Base-by-base conservation (phyloP, 1,140 invertebrate species). In the Himalopsyche phryganea region DNA sequence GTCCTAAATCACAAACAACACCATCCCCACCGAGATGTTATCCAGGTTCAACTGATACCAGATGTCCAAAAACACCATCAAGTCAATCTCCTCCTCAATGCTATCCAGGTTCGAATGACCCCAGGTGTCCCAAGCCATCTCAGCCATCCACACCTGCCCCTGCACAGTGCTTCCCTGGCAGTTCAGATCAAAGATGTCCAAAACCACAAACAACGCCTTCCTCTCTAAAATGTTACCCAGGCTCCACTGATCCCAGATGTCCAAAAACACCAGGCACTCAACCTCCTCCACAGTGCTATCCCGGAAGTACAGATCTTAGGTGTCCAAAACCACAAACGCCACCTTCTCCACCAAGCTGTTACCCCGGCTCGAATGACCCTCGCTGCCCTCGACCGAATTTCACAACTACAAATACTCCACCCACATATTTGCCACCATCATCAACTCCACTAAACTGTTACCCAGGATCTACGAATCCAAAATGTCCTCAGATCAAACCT, bases 91-190 rank as follows among this genome's bases (percentile, higher is more conserved):
- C n/a, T n/a, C 74, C 75, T 11, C 72, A 71, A 36, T 82, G 80
- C 61, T 82, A 78, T 52, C 80, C 81, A 4, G 82, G 82, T 35
- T 80, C 80, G 33, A 57, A 14, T 11, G 63, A 65, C 53, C 65
- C 65, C 0, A 33, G 61, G 36, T 65, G 60, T 62, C 62, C 64
- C 15, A 42, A 55, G 32, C n/a, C n/a, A n/a, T 14, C 51, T 23
- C 38, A 45, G 23, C 49, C 36, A 49, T 41, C 64, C 45, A 32
- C 67, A 54, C 67, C 67, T 6, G 55, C n/a, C n/a, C 57, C 65
- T 0, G 56, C 61, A 42, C 60, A 60, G 1, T 79, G 76, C 57
- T 69, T 68, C 44, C 71, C 71, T 20, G 71, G 71, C 40, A 66
- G 66, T 7, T 50, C 9, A 4, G 67, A 71, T 45, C 67, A 66